These are phyloP conservation scores for Dastarcus helophoroides DNA, from an alignment of 2,888 invertebrate species.

Conservation along the genomic window DNA sequence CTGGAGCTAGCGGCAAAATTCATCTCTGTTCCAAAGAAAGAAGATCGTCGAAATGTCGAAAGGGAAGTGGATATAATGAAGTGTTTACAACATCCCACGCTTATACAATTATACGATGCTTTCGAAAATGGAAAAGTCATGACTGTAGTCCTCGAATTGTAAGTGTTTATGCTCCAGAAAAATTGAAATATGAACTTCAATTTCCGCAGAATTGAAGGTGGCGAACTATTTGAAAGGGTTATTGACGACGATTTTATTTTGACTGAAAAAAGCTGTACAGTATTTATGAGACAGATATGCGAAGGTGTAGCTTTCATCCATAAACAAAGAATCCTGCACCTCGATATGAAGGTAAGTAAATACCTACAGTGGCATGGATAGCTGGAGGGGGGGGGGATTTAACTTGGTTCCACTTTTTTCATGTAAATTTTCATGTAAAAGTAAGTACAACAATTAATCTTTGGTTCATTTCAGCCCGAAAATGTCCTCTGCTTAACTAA, in stretches of 20 bases:
- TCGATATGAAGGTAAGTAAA: slow-evolving; percentile 83
- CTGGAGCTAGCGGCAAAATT: slow-evolving; percentile 86
- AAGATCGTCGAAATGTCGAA: slow-evolving; percentile 84
- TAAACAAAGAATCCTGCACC: slow-evolving; percentile 85
- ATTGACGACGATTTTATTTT: slow-evolving; percentile 97
- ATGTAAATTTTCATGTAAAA: too few relatives aligned
- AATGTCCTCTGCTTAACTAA: slow-evolving; percentile 94
- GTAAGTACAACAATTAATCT: too few relatives aligned
- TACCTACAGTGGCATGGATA: not conserved
- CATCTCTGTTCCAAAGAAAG: slow-evolving; percentile 72
- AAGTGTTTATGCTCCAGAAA: slow-evolving; percentile 50
- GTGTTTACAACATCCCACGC: slow-evolving; percentile 81
- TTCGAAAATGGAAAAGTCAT: slow-evolving; percentile 89
- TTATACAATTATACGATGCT: slow-evolving; percentile 96
- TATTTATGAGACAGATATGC: slow-evolving; percentile 96
- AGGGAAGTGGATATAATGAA: slow-evolving; percentile 97
- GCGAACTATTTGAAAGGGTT: slow-evolving; percentile 96
- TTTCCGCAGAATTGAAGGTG: slow-evolving; percentile 82
- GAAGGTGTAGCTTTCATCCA: slow-evolving; percentile 98
- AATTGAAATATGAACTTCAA: slow-evolving; percentile 1
- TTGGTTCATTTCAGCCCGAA: slow-evolving; percentile 88
- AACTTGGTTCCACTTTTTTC: too few relatives aligned
- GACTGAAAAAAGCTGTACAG: slow-evolving; percentile 91
- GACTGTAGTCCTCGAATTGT: slow-evolving; percentile 97
- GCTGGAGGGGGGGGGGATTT: too few relatives aligned